These are phyloP conservation scores for Latheticus oryzae DNA, from an alignment of 2,888 invertebrate genomes.

Conservation along the genomic window DNA sequence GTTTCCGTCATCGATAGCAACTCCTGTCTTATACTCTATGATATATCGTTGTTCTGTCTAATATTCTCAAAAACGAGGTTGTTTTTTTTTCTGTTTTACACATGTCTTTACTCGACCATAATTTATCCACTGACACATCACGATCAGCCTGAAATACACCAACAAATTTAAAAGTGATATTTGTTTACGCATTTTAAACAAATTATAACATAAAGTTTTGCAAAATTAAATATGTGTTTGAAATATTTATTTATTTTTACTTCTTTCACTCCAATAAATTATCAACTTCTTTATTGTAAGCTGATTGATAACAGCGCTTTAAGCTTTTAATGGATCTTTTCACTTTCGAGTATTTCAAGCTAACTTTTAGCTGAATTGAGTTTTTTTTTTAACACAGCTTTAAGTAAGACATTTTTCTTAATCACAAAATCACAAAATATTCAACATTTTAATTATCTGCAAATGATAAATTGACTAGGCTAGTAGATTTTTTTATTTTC, in stretches of 20 bases:
- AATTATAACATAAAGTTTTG: no score
- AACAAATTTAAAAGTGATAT: conserved; percentile 9
- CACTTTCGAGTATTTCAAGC: conserved; percentile 43
- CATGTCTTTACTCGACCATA: conserved; percentile 59
- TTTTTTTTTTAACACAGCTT: conserved; percentile 34
- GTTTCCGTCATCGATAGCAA: conserved; percentile 55
- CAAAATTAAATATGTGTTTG: no score
- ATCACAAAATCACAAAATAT: background rate
- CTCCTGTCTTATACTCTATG: conserved; percentile 55
- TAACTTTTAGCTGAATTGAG: conserved; percentile 41
- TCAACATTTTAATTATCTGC: no score
- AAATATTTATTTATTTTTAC: no score
- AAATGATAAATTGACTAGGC: no score
- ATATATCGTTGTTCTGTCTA: conserved; percentile 59
- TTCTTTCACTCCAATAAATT: conserved; percentile 33
- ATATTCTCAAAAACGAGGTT: conserved; percentile 55
- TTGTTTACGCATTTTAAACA: background rate
- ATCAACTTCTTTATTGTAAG: conserved; percentile 43
- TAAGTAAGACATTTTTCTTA: conserved; percentile 11
- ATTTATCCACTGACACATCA: conserved; percentile 57
- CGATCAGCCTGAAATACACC: conserved; percentile 49
- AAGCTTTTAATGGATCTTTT: conserved; percentile 45
- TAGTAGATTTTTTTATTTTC: conserved; percentile 45
- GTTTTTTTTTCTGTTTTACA: conserved; percentile 55
- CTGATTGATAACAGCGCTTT: conserved; percentile 43